phyloP scores from a whole-genome alignment of 2,113 vertebrate species.

The Pica pica region DNA sequence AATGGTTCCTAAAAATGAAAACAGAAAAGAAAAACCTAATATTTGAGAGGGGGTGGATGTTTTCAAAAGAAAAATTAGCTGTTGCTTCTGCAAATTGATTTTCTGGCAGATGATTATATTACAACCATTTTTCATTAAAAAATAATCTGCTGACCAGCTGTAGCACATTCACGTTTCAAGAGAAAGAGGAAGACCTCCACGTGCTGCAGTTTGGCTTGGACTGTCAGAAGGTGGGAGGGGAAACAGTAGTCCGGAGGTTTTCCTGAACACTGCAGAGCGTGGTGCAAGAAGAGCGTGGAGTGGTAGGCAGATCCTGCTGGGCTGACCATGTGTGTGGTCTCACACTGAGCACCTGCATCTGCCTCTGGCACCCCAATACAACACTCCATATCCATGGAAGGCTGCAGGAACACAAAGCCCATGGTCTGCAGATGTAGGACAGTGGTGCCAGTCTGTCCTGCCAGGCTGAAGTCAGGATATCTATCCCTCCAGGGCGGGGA shows the following conservation, averaged over 20 bases:
- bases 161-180: not conserved
- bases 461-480: not conserved
- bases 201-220: not conserved
- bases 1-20: not conserved
- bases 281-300: not conserved
- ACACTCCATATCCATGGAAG: not conserved
- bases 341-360: not conserved
- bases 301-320: not conserved
- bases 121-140: conserved; percentile 32
- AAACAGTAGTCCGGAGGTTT: not conserved
- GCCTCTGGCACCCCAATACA: not conserved
- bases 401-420: not conserved
- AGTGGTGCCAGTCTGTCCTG: not conserved
- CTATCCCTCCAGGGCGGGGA: accelerated
- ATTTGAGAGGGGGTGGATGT: not conserved
- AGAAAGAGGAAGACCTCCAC: not conserved
- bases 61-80: conserved; percentile 43
- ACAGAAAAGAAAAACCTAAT: not conserved
- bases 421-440: not conserved
- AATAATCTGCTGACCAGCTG: conserved; percentile 29
- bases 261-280: accelerated
- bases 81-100: conserved; percentile 44
- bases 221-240: not conserved
- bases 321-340: not conserved
- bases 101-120: conserved; percentile 21